A percentile compares a stretch with the other conserved stretches of the same genome.
Evolutionary conservation across 2,888 invertebrate species (phyloP).

Genomic region (Siphlonurus alternatus): DNA sequence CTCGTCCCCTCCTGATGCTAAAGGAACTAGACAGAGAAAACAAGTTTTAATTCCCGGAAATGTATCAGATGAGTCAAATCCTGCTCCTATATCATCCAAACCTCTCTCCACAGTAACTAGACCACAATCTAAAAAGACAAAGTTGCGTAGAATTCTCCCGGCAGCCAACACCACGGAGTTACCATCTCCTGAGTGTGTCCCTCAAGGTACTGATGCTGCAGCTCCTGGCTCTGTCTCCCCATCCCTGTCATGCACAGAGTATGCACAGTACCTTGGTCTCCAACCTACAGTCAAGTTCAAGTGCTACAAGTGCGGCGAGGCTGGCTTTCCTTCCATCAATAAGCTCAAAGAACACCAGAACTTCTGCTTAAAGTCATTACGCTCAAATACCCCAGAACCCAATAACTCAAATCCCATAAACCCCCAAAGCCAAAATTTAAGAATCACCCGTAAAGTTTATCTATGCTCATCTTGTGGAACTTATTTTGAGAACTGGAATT

Average conservation of each 20-base stretch:
- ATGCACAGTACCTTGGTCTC: conserved; percentile 20
- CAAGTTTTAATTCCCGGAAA: neutral
- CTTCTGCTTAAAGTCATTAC: conserved; percentile 29
- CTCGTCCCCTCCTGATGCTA: neutral
- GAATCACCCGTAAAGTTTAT: conserved; percentile 60
- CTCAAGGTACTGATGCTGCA: neutral
- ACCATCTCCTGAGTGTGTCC: too few species aligned
- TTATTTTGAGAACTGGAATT: conserved; percentile 73
- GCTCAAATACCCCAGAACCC: neutral
- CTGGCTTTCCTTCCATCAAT: conserved; percentile 45
- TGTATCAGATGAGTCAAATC: neutral
- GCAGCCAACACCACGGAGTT: too few species aligned
- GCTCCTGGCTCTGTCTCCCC: neutral
- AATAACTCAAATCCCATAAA: neutral
- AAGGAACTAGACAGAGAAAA: neutral
- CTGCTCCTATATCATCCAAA: too few species aligned
- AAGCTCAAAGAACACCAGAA: conserved; percentile 52
- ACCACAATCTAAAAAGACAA: neutral
- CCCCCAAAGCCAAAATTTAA: conserved; percentile 30
- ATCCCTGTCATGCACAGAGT: conserved; percentile 7
- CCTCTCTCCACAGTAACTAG: too few species aligned
- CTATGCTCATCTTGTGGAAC: conserved; percentile 67
- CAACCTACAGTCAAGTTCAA: conserved; percentile 54
- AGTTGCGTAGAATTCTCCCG: neutral
- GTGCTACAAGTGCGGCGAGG: conserved; percentile 53